A percentile compares a stretch with the other conserved stretches of the same genome.
These are phyloP conservation scores for Nasonia giraulti DNA, from an alignment of 1,140 invertebrate genomes.

Conservation along the genomic window DNA sequence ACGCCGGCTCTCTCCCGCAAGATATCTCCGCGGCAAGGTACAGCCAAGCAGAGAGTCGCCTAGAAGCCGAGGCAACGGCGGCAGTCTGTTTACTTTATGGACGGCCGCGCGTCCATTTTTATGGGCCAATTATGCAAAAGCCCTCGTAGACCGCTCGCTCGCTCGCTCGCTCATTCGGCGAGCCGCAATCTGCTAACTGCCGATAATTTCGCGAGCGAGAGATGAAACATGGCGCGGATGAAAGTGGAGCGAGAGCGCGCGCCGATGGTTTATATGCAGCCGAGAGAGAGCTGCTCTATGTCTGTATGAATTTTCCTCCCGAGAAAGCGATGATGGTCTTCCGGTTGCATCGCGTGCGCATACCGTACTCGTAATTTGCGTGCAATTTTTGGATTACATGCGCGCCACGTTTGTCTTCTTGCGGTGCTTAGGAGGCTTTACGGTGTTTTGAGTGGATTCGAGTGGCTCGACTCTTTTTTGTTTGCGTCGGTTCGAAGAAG, in stretches of 20 bases:
- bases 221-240: slow-evolving; percentile 34
- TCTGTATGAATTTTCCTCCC: slow-evolving; percentile 13
- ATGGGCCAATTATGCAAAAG: slow-evolving; percentile 59
- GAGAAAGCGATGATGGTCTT: slow-evolving; percentile 3
- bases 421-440: neutral
- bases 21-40: too few relatives aligned
- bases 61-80: neutral
- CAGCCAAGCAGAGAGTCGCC: neutral
- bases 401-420: neutral
- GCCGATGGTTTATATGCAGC: slow-evolving; percentile 1
- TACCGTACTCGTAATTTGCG: slow-evolving; percentile 16
- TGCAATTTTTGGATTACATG: slow-evolving; percentile 14
- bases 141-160: neutral
- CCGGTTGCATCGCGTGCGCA: neutral
- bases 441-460: neutral
- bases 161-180: neutral
- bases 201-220: slow-evolving; percentile 44
- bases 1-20: too few relatives aligned
- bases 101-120: slow-evolving; percentile 54
- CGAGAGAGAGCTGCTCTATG: neutral
- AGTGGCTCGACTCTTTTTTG: neutral
- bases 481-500: neutral
- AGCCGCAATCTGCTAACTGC: slow-evolving; percentile 43
- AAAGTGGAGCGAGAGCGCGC: slow-evolving; percentile 25
- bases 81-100: slow-evolving; percentile 59